Conservation (phyloP, 30 jellyfish, hydroid and myxozoan species). For the Hydra vulgaris region DNA sequence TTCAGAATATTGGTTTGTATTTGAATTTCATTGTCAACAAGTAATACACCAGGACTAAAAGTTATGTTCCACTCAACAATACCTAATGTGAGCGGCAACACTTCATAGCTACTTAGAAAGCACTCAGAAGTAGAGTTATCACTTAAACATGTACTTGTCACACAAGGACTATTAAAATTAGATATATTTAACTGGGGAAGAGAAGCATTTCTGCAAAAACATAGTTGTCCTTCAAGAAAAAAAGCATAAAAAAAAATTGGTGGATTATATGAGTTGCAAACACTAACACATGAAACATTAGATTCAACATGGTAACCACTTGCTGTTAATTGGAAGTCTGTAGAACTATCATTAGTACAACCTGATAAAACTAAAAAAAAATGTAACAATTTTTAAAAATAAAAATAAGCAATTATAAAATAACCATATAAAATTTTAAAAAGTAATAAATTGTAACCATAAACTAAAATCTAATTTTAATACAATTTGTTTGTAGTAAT, state of each 20-base stretch:
- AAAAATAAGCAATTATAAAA: no score
- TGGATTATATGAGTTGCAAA: not conserved
- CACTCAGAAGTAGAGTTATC: not conserved
- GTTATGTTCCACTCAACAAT: not conserved
- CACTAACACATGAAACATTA: not conserved
- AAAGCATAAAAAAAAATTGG: not conserved
- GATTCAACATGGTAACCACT: not conserved
- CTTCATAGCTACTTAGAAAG: not conserved
- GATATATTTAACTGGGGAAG: not conserved
- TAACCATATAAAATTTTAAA: no score
- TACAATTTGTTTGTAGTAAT: no score
- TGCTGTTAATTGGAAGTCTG: not conserved
- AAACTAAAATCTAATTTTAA: no score
- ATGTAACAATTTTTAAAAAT: no score
- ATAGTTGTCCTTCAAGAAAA: not conserved
- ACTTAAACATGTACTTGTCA: not conserved
- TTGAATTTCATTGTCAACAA: not conserved
- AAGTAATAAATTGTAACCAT: no score
- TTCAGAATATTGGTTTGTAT: not conserved
- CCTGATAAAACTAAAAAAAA: no score
- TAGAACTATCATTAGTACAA: not conserved
- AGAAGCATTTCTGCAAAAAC: not conserved
- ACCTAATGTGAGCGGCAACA: not conserved
- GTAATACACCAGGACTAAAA: not conserved
- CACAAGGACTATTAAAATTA: not conserved